phyloP scores from a whole-genome alignment of 2,888 invertebrate species.

The Clitarchus hookeri region DNA sequence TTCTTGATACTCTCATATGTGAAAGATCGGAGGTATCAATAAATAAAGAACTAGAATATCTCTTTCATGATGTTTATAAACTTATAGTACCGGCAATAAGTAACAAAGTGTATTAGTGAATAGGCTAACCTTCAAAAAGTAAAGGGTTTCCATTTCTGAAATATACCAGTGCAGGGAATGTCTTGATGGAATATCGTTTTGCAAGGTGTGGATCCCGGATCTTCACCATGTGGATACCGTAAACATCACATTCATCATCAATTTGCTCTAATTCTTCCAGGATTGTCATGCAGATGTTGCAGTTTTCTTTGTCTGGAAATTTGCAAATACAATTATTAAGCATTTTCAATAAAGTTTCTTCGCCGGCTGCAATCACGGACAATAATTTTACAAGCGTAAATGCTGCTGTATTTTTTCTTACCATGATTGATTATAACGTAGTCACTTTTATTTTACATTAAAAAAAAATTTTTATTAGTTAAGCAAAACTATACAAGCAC shows the following conservation, averaged over 20 bases:
- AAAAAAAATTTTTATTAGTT: too few relatives aligned
- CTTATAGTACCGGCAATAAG: neutral
- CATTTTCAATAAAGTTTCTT: neutral
- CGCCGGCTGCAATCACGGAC: too few relatives aligned
- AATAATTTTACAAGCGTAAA: too few relatives aligned
- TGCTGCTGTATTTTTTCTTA: neutral
- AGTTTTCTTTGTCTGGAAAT: conserved; percentile 80
- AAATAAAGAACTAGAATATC: neutral
- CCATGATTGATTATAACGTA: neutral
- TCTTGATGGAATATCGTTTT: conserved; percentile 91
- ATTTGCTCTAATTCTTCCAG: conserved; percentile 85
- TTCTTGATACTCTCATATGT: too few relatives aligned
- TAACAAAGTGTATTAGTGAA: neutral
- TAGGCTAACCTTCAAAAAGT: conserved; percentile 59
- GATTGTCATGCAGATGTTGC: conserved; percentile 89
- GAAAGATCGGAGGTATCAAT: neutral
- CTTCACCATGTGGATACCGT: conserved; percentile 91
- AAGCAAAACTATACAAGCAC: too few relatives aligned
- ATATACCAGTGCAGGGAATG: conserved; percentile 90
- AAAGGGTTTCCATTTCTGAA: conserved; percentile 75
- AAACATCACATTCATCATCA: conserved; percentile 90
- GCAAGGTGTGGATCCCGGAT: conserved; percentile 90
- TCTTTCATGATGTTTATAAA: neutral
- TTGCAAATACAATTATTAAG: neutral
- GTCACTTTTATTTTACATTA: too few relatives aligned